A percentile compares a stretch with the other conserved stretches of the same genome.
Conservation (phyloP, 2,797 vertebrate species). For the Anguilla obscura region DNA sequence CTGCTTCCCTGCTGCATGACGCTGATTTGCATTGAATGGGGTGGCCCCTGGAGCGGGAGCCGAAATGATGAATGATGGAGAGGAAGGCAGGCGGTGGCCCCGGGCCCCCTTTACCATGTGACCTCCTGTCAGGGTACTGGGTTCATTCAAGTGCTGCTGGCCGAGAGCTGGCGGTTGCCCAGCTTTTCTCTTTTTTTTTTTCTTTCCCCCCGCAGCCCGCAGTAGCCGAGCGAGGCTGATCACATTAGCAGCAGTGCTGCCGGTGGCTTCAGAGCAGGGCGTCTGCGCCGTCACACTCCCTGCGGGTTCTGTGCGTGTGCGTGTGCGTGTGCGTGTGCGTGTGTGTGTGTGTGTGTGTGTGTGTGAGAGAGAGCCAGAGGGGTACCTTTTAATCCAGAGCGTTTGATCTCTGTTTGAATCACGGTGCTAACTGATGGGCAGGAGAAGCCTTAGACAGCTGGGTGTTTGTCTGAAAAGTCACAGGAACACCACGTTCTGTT, state of each 20-base stretch:
- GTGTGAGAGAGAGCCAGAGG: conserved; percentile 48
- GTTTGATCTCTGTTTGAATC: conserved; percentile 59
- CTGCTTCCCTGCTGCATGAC: conserved; percentile 60
- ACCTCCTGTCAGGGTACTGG: conserved; percentile 74
- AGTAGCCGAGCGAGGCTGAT: conserved; percentile 70
- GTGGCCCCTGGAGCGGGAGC: conserved; percentile 48
- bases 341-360: conserved; percentile 60
- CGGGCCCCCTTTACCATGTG: conserved; percentile 70
- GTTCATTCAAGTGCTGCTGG: conserved; percentile 76
- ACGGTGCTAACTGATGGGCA: conserved; percentile 45
- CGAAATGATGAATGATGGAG: conserved; percentile 73
- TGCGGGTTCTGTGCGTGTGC: conserved; percentile 54
- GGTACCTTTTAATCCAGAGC: conserved; percentile 40
- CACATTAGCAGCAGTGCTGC: conserved; percentile 72
- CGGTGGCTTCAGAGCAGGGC: conserved; percentile 66
- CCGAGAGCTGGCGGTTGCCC: conserved; percentile 68
- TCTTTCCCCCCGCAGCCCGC: conserved; percentile 70
- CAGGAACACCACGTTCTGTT: conserved; percentile 20
- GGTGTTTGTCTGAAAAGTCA: conserved; percentile 10
- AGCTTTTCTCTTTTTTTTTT: conserved; percentile 59
- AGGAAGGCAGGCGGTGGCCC: conserved; percentile 63
- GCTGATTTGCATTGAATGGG: conserved; percentile 70
- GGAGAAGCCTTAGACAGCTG: conserved; percentile 6
- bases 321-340: conserved; percentile 59
- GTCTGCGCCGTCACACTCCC: conserved; percentile 51